These are phyloP conservation scores for Vespertilio murinus DNA, from an alignment of 2,797 vertebrate genomes.

Conservation along the genomic window DNA sequence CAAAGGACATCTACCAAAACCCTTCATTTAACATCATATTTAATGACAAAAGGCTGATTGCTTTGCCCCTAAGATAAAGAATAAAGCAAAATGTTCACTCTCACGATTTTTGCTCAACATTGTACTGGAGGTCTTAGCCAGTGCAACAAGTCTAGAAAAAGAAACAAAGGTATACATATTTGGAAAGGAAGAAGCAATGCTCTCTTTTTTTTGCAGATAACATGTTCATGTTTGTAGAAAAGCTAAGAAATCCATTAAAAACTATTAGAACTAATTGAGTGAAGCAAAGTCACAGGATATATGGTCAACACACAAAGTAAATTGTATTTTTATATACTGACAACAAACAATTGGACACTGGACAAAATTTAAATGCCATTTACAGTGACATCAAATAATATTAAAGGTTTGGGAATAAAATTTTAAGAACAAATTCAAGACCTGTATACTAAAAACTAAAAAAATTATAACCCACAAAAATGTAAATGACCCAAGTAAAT, in stretches of 20 bases:
- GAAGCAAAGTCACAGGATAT: not conserved
- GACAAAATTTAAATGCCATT: not conserved
- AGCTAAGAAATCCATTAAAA: not conserved
- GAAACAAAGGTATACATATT: not conserved
- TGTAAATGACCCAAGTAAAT: conserved; percentile 17
- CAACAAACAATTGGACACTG: not conserved
- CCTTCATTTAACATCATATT: not conserved
- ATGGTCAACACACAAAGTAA: not conserved
- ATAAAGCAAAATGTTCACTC: not conserved
- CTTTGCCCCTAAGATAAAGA: not conserved
- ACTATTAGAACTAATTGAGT: not conserved
- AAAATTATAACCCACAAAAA: not conserved
- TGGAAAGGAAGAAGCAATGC: conserved; percentile 2
- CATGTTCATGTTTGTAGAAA: not conserved
- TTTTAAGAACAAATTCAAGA: not conserved
- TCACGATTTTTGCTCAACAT: not conserved
- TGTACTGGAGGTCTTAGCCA: not conserved
- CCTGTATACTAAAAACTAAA: not conserved
- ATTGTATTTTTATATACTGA: not conserved
- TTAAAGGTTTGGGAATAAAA: not conserved
- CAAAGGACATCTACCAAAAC: not conserved
- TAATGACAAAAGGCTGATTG: not conserved
- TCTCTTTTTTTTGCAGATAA: not conserved
- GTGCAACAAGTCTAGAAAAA: not conserved
- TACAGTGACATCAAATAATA: not conserved